Conservation (phyloP, 2,888 invertebrate genomes). For the Melolontha melolontha region DNA sequence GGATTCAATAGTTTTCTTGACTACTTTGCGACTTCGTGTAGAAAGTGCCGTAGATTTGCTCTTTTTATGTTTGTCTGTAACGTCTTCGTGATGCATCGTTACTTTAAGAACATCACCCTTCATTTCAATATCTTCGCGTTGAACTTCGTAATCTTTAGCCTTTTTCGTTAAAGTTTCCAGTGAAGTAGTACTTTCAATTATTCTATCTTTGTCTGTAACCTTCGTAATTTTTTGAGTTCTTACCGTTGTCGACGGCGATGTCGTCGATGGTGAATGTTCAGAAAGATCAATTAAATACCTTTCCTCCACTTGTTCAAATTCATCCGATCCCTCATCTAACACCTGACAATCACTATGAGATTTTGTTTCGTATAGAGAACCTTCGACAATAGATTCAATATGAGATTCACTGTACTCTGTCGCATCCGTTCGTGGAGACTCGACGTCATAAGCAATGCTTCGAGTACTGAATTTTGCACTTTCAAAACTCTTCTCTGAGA, state of each 20-base stretch:
- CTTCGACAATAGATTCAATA: conserved; percentile 57
- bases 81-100: conserved; percentile 58
- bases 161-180: not conserved
- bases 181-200: conserved; percentile 14
- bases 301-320: conserved; percentile 7
- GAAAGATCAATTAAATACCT: conserved; percentile 11
- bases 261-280: conserved; percentile 11
- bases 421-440: conserved; percentile 55
- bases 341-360: conserved; percentile 16
- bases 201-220: conserved; percentile 32
- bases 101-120: conserved; percentile 64
- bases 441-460: conserved; percentile 47
- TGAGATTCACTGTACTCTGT: conserved; percentile 58
- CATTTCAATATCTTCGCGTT: conserved; percentile 62
- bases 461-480: conserved; percentile 21
- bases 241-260: conserved; percentile 20
- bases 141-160: conserved; percentile 40
- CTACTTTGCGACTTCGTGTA: conserved; percentile 13
- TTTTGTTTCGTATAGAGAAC: conserved; percentile 13
- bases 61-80: conserved; percentile 13
- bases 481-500: conserved; percentile 50
- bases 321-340: conserved; percentile 4
- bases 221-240: conserved; percentile 30
- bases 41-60: conserved; percentile 33
- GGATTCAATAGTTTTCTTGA: conserved; percentile 20